These are phyloP conservation scores for Exocentrus adspersus DNA, from an alignment of 2,888 invertebrate species.

Conservation along the genomic window DNA sequence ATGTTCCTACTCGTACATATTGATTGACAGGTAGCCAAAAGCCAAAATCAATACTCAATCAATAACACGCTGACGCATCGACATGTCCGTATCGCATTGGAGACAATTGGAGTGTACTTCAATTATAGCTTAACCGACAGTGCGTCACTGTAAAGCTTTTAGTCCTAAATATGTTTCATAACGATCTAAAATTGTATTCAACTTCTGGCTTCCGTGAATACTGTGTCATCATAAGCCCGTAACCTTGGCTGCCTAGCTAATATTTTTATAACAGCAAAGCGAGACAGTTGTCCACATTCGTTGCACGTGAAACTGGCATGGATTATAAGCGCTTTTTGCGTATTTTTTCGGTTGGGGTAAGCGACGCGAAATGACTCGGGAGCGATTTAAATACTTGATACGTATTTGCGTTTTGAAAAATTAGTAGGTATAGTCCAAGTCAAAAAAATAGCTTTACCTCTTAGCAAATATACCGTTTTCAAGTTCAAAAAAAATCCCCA, in stretches of 20 bases:
- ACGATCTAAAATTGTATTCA: conserved; percentile 24
- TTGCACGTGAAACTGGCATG: conserved; percentile 7
- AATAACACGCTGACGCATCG: not conserved
- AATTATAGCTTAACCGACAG: not conserved
- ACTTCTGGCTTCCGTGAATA: conserved; percentile 23
- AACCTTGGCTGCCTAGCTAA: conserved; percentile 14
- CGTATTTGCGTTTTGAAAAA: not conserved
- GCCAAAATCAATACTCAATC: too few relatives aligned
- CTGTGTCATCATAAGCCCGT: conserved; percentile 6
- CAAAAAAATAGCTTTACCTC: not conserved
- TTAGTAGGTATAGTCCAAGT: not conserved
- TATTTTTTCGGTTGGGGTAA: not conserved
- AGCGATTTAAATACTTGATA: too few relatives aligned
- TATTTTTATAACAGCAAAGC: conserved; percentile 3
- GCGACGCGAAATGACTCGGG: not conserved
- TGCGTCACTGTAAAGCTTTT: not conserved
- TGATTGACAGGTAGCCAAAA: too few relatives aligned
- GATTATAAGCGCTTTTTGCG: not conserved
- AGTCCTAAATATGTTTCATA: conserved; percentile 21
- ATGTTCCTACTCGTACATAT: too few relatives aligned
- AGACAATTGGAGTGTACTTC: not conserved
- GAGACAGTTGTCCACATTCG: not conserved
- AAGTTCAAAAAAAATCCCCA: not conserved
- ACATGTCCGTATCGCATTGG: not conserved
- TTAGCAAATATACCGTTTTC: not conserved